Conservation (phyloP, 2,888 invertebrate species). For the Heliconius hortense region DNA sequence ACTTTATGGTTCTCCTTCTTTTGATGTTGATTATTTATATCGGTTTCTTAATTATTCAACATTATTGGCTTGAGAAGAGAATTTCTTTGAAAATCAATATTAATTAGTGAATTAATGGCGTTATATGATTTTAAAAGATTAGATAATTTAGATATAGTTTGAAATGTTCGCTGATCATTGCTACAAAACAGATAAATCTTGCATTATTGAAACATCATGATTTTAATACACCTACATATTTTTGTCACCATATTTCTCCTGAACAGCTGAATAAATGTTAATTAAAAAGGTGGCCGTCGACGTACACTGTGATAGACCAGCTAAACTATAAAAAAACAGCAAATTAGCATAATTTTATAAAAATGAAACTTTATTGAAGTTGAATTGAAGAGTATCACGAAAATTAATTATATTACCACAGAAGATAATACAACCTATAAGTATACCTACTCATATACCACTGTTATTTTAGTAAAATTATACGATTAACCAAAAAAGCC, state of each 20-base stretch:
- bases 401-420: not conserved
- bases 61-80: not conserved
- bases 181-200: not conserved
- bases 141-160: not conserved
- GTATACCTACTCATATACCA: not conserved
- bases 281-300: too few relatives aligned
- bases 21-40: slow-evolving; percentile 10
- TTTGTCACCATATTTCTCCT: too few relatives aligned
- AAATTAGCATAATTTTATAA: not conserved
- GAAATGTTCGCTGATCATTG: not conserved
- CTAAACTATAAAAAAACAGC: not conserved
- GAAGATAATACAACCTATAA: not conserved
- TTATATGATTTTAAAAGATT: not conserved
- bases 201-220: not conserved
- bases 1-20: not conserved
- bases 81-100: slow-evolving; percentile 11
- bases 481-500: slow-evolving; percentile 4
- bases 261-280: too few relatives aligned
- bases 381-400: not conserved
- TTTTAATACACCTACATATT: not conserved
- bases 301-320: too few relatives aligned
- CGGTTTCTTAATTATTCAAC: slow-evolving; percentile 2
- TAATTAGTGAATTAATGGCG: slow-evolving; percentile 4
- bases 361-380: not conserved
- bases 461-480: not conserved